phyloP scores from a whole-genome alignment of 2,113 vertebrate species.

The Pollachius pollachius region DNA sequence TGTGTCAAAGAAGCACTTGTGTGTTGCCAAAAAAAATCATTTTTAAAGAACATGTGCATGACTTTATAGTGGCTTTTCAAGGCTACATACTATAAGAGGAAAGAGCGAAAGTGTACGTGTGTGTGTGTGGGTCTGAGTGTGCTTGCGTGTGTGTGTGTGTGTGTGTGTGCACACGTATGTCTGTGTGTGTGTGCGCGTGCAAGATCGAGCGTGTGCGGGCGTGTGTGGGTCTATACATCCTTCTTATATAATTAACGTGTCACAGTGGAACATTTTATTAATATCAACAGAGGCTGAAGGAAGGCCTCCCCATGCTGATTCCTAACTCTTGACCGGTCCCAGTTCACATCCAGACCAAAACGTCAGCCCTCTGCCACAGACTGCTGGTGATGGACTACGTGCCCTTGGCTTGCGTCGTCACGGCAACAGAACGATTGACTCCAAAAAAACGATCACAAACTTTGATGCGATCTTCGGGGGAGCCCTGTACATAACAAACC shows the following conservation, averaged over 20 bases:
- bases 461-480: slow-evolving; percentile 56
- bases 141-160: slow-evolving; percentile 5
- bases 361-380: slow-evolving; percentile 35
- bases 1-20: slow-evolving; percentile 72
- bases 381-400: slow-evolving; percentile 48
- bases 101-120: slow-evolving; percentile 33
- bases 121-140: slow-evolving; percentile 12
- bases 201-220: neutral
- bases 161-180: slow-evolving; percentile 6
- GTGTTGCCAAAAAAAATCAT: slow-evolving; percentile 71
- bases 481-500: slow-evolving; percentile 64
- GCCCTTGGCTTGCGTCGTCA: slow-evolving; percentile 49
- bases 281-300: slow-evolving; percentile 49
- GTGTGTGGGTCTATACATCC: slow-evolving; percentile 55
- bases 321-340: slow-evolving; percentile 60
- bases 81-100: slow-evolving; percentile 61
- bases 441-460: slow-evolving; percentile 62
- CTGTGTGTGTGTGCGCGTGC: slow-evolving; percentile 12
- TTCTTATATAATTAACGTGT: slow-evolving; percentile 71
- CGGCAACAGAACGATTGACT: slow-evolving; percentile 56
- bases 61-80: slow-evolving; percentile 67
- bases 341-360: slow-evolving; percentile 62
- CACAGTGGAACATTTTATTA: slow-evolving; percentile 68
- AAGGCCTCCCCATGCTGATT: slow-evolving; percentile 43
- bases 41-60: slow-evolving; percentile 73